phyloP scores from a whole-genome alignment of 2,888 invertebrate genomes.

The Campaea margaritaria region DNA sequence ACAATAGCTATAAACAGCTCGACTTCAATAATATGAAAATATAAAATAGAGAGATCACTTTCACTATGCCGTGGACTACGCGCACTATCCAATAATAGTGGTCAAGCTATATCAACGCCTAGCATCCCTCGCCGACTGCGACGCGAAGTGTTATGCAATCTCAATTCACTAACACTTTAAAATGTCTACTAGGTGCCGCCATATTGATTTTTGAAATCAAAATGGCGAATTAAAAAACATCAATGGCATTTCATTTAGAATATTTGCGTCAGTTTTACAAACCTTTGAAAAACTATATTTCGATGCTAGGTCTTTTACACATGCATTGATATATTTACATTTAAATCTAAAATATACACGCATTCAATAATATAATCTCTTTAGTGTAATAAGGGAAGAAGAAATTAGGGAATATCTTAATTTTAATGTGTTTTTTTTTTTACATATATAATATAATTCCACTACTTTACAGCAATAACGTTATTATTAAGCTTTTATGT shows the following conservation, averaged over 20 bases:
- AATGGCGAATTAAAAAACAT: conserved; percentile 6
- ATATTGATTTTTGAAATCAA: conserved; percentile 13
- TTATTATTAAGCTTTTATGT: not conserved
- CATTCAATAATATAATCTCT: not conserved
- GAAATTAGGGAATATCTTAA: not conserved
- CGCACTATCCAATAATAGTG: conserved; percentile 3
- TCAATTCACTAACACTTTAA: too few species aligned
- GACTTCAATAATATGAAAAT: conserved; percentile 16
- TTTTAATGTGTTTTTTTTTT: too few species aligned
- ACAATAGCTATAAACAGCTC: conserved; percentile 19
- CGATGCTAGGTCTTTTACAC: conserved; percentile 9
- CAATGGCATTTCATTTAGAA: not conserved
- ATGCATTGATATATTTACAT: conserved; percentile 13
- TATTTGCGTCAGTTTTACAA: conserved; percentile 9
- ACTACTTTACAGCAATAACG: too few species aligned
- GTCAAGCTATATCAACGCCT: conserved; percentile 10
- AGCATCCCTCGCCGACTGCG: not conserved
- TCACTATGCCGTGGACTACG: conserved; percentile 16
- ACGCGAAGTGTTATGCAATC: too few species aligned
- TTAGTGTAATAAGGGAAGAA: not conserved
- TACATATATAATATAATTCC: too few species aligned
- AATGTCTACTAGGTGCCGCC: not conserved
- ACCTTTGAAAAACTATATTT: not conserved
- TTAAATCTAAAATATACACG: conserved; percentile 14
- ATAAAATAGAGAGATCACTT: conserved; percentile 27